These are phyloP conservation scores for Phataginus tricuspis DNA, from an alignment of 2,797 vertebrate genomes.

Conservation along the genomic window DNA sequence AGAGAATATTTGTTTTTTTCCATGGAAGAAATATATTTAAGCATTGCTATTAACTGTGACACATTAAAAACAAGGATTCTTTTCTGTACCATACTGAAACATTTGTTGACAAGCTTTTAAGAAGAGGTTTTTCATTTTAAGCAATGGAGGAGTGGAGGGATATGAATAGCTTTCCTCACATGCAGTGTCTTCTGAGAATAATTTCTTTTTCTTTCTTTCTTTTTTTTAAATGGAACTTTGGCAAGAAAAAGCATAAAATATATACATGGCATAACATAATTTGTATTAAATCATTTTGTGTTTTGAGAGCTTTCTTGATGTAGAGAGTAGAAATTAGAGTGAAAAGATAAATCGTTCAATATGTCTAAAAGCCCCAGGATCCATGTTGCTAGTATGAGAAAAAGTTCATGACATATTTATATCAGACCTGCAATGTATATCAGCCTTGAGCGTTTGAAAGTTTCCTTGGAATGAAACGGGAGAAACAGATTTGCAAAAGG, in stretches of 20 bases:
- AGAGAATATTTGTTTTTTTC: conserved; percentile 57
- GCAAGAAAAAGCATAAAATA: conserved; percentile 62
- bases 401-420: conserved; percentile 49
- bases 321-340: conserved; percentile 70
- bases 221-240: conserved; percentile 65
- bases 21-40: not conserved
- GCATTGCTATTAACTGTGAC: conserved; percentile 50
- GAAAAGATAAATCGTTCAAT: conserved; percentile 74
- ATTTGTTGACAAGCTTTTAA: conserved; percentile 72
- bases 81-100: conserved; percentile 21
- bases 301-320: conserved; percentile 69
- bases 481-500: conserved; percentile 23
- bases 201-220: conserved; percentile 63
- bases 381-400: conserved; percentile 28
- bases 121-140: conserved; percentile 54
- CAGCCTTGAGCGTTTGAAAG: not conserved
- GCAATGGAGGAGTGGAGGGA: conserved; percentile 21
- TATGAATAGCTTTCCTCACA: conserved; percentile 68
- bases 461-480: not conserved
- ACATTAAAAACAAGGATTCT: conserved; percentile 46
- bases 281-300: conserved; percentile 79
- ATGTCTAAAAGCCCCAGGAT: conserved; percentile 55
- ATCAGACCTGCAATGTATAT: not conserved
- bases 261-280: conserved; percentile 76
- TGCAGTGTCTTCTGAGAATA: conserved; percentile 72